phyloP scores from a whole-genome alignment of 2,888 invertebrate genomes.

The Diabrotica balteata region DNA sequence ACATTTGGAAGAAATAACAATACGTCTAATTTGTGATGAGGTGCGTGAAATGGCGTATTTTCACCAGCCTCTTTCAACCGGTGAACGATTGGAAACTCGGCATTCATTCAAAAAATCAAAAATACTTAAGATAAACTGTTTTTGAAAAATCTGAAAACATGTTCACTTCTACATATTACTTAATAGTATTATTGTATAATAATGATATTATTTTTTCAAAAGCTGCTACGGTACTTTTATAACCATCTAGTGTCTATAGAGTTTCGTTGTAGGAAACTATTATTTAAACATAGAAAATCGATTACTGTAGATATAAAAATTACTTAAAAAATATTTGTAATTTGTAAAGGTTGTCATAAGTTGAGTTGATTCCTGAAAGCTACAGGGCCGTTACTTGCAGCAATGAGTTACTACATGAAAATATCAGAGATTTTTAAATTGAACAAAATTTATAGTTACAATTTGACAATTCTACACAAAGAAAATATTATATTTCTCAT shows the following conservation, averaged over 20 bases:
- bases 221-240: too few relatives aligned
- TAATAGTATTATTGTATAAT: too few relatives aligned
- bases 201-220: too few relatives aligned
- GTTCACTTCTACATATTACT: too few relatives aligned
- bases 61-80: too few relatives aligned
- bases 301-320: conserved; percentile 21
- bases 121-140: too few relatives aligned
- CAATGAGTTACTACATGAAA: background rate
- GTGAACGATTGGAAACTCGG: too few relatives aligned
- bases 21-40: too few relatives aligned
- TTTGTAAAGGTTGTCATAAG: conserved; percentile 22
- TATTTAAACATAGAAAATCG: conserved; percentile 11
- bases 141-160: too few relatives aligned
- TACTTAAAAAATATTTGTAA: conserved; percentile 24
- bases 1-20: too few relatives aligned
- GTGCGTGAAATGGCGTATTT: too few relatives aligned
- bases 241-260: background rate
- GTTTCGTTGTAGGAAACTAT: conserved; percentile 14
- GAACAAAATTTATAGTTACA: background rate
- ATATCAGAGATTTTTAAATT: background rate
- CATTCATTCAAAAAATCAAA: too few relatives aligned
- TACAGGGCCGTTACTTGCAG: conserved; percentile 2
- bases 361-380: conserved; percentile 12
- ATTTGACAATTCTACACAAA: conserved; percentile 2
- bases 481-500: background rate